These are phyloP conservation scores for Opisthograptis luteolata DNA, from an alignment of 2,888 invertebrate species.

Conservation along the genomic window DNA sequence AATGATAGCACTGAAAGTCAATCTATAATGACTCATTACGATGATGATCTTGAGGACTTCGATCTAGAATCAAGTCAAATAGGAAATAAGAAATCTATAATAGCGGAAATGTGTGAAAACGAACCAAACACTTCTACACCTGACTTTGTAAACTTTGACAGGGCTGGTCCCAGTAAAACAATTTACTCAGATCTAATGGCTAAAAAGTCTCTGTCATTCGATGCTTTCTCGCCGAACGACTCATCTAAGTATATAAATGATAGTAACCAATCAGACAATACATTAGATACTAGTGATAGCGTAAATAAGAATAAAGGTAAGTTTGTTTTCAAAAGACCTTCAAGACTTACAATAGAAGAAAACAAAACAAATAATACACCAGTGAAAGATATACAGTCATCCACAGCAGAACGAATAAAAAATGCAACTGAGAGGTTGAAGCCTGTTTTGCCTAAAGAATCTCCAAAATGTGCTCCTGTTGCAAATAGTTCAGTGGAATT, in stretches of 20 bases:
- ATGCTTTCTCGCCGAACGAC: slow-evolving; percentile 56
- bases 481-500: slow-evolving; percentile 72
- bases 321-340: slow-evolving; percentile 75
- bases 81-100: slow-evolving; percentile 34
- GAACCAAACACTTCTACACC: slow-evolving; percentile 58
- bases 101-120: background rate
- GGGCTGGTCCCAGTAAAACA: slow-evolving; percentile 50
- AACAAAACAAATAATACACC: slow-evolving; percentile 51
- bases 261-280: slow-evolving; percentile 48
- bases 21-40: slow-evolving; percentile 43
- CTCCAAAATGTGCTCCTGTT: slow-evolving; percentile 48
- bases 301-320: slow-evolving; percentile 65
- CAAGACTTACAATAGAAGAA: slow-evolving; percentile 54
- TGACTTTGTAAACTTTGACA: slow-evolving; percentile 49
- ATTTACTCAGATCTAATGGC: slow-evolving; percentile 56
- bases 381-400: slow-evolving; percentile 59
- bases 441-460: slow-evolving; percentile 55
- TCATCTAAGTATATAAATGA: slow-evolving; percentile 45
- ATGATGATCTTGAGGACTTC: slow-evolving; percentile 58
- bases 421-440: slow-evolving; percentile 65
- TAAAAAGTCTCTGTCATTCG: slow-evolving; percentile 61
- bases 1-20: slow-evolving; percentile 42
- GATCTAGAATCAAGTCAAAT: slow-evolving; percentile 51
- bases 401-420: slow-evolving; percentile 67
- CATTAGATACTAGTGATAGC: slow-evolving; percentile 46